phyloP scores from a whole-genome alignment of 2,888 invertebrate genomes.

The Trichopoda pennipes region DNA sequence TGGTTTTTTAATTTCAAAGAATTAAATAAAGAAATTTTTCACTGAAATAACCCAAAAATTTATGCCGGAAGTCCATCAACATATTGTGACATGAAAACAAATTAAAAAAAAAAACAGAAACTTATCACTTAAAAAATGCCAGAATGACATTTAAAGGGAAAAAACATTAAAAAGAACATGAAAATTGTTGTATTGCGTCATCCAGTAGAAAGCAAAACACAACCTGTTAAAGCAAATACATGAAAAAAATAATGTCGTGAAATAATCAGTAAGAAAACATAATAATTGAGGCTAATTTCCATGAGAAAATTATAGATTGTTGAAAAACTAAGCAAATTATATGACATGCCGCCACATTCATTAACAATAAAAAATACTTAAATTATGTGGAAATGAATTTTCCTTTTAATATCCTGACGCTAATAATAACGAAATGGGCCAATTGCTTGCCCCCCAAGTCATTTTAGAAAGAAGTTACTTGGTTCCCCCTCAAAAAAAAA shows the following conservation, averaged over 20 bases:
- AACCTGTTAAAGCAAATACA: too few relatives aligned
- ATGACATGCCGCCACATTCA: background rate
- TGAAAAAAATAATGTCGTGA: too few relatives aligned
- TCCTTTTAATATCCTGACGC: background rate
- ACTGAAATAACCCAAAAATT: too few relatives aligned
- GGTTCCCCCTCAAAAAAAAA: too few relatives aligned
- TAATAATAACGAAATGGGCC: too few relatives aligned
- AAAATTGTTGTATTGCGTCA: too few relatives aligned
- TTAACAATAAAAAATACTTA: background rate
- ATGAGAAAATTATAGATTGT: slow-evolving; percentile 9
- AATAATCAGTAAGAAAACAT: background rate
- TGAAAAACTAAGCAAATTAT: background rate
- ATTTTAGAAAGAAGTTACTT: too few relatives aligned
- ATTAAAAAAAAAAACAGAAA: background rate
- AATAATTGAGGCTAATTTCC: slow-evolving; percentile 44
- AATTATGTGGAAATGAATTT: slow-evolving; percentile 14
- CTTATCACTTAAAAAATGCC: slow-evolving; percentile 10
- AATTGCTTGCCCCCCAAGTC: too few relatives aligned
- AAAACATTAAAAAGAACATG: background rate
- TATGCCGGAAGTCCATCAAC: slow-evolving; percentile 13
- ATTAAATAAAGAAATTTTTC: too few relatives aligned
- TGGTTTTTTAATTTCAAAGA: too few relatives aligned
- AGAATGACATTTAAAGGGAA: background rate
- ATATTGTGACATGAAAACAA: slow-evolving; percentile 33
- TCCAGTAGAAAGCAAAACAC: too few relatives aligned